phyloP scores from a whole-genome alignment of 2,113 vertebrate genomes.

The Corythornis vintsioides region DNA sequence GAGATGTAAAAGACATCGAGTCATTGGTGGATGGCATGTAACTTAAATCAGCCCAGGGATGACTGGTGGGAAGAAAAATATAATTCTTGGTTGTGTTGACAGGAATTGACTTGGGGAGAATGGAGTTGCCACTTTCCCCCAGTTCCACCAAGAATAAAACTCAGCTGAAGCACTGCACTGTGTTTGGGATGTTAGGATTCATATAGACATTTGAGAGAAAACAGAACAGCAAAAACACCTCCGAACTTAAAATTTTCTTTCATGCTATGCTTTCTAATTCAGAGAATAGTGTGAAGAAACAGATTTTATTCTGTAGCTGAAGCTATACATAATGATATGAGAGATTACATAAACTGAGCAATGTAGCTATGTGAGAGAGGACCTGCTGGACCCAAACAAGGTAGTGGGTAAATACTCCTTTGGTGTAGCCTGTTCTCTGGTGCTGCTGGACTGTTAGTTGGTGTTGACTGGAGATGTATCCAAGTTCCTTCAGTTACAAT shows the following conservation, averaged over 20 bases:
- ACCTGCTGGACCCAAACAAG: not conserved
- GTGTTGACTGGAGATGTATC: not conserved
- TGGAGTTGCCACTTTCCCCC: not conserved
- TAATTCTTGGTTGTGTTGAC: not conserved
- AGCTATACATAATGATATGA: not conserved
- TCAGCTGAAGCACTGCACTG: not conserved
- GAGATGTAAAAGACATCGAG: not conserved
- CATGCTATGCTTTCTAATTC: not conserved
- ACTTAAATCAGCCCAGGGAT: not conserved
- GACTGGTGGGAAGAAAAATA: not conserved
- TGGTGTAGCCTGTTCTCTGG: not conserved
- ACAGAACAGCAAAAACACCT: not conserved
- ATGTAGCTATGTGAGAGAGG: not conserved
- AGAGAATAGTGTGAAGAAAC: not conserved
- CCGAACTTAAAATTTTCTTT: not conserved
- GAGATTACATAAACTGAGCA: not conserved
- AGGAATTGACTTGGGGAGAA: not conserved
- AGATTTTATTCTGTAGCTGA: not conserved
- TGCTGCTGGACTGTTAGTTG: not conserved
- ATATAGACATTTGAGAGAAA: not conserved
- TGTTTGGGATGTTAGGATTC: not conserved
- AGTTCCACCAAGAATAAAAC: not conserved
- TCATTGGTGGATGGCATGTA: not conserved
- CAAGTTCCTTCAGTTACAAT: not conserved
- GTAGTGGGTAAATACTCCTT: not conserved